phyloP scores from a whole-genome alignment of 1,140 invertebrate species.

The Zaprionus gabonicus region DNA sequence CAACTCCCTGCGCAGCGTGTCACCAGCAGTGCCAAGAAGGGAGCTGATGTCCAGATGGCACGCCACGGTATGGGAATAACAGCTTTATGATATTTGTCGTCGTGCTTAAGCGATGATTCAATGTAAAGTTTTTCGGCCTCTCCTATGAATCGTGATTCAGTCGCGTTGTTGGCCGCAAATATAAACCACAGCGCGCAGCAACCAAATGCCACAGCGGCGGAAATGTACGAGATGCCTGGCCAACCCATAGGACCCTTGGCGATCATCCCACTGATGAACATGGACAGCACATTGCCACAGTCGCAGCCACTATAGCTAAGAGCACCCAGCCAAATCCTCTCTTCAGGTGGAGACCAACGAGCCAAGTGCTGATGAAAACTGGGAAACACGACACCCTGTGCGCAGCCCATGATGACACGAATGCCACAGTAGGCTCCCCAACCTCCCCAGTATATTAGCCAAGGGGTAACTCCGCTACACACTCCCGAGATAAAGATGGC shows the following conservation, averaged over 20 bases:
- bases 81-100: conserved; percentile 57
- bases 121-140: conserved; percentile 88
- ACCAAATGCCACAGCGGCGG: conserved; percentile 87
- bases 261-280: conserved; percentile 88
- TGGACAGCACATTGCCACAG: conserved; percentile 90
- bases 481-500: conserved; percentile 85
- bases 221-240: conserved; percentile 92
- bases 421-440: conserved; percentile 87
- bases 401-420: conserved; percentile 90
- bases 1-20: conserved; percentile 95
- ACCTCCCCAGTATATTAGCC: conserved; percentile 72
- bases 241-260: conserved; percentile 88
- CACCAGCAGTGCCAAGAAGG: conserved; percentile 92
- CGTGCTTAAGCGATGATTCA: conserved; percentile 82
- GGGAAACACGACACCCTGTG: conserved; percentile 92
- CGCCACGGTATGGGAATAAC: conserved; percentile 88
- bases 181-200: conserved; percentile 88
- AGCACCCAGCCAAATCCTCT: conserved; percentile 86
- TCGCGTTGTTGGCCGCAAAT: conserved; percentile 88
- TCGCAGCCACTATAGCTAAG: conserved; percentile 89
- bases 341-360: conserved; percentile 85
- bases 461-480: conserved; percentile 84
- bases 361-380: conserved; percentile 88
- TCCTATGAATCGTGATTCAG: conserved; percentile 86
- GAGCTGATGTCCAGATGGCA: conserved; percentile 90